A percentile compares a stretch with the other conserved stretches of the same genome.
phyloP scores from a whole-genome alignment of 2,888 invertebrate species.

The Cheilosia vernalis region DNA sequence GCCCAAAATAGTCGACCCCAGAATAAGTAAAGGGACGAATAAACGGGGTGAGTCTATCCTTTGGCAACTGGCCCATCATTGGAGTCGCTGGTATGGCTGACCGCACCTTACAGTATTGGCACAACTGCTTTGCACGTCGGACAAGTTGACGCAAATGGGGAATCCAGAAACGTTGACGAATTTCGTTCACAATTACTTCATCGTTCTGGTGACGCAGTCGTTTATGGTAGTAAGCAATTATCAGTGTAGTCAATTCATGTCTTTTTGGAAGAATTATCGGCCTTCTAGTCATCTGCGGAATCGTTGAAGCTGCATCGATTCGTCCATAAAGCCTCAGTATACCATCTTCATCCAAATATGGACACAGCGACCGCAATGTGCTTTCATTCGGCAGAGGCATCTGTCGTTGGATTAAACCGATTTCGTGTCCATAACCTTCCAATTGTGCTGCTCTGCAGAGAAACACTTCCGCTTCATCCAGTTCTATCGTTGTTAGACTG shows the following conservation, averaged over 20 bases:
- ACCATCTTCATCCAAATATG: not conserved
- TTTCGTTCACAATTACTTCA: constrained; percentile 2
- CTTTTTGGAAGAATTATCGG: not conserved
- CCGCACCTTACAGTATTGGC: too few relatives aligned
- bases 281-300: not conserved
- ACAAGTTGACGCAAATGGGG: too few relatives aligned
- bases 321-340: not conserved
- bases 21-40: too few relatives aligned
- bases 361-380: not conserved
- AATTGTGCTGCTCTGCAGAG: not conserved
- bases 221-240: not conserved
- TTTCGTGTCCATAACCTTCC: not conserved
- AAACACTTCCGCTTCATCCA: not conserved
- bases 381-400: constrained; percentile 3
- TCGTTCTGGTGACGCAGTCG: constrained; percentile 4
- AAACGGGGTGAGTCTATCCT: too few relatives aligned
- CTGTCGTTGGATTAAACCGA: not conserved
- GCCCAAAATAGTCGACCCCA: too few relatives aligned
- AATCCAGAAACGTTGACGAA: too few relatives aligned
- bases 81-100: too few relatives aligned
- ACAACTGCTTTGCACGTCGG: too few relatives aligned
- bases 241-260: not conserved
- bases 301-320: not conserved
- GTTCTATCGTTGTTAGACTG: too few relatives aligned
- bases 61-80: too few relatives aligned